These are phyloP conservation scores for Coccyzus lansbergi DNA, from an alignment of 2,797 vertebrate species.

Conservation along the genomic window DNA sequence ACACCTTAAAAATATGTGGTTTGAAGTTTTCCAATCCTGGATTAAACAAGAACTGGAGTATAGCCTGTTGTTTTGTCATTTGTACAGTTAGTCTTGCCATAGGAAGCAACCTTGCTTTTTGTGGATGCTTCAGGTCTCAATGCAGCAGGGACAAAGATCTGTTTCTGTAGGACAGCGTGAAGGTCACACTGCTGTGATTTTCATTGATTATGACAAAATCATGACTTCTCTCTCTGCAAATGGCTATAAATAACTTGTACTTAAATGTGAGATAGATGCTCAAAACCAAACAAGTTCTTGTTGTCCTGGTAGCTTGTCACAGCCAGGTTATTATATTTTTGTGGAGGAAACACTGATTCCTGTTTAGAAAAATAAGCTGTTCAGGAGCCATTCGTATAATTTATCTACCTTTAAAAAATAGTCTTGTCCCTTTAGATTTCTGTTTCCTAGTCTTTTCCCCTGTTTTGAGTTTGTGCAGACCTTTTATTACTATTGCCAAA, in stretches of 20 bases:
- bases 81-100: not conserved
- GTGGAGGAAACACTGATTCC: not conserved
- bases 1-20: not conserved
- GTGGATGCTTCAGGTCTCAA: not conserved
- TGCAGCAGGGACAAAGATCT: not conserved
- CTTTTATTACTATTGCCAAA: not conserved
- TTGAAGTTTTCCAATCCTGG: not conserved
- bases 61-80: not conserved
- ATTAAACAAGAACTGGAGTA: not conserved
- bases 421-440: not conserved
- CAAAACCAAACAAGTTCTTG: not conserved
- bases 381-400: not conserved
- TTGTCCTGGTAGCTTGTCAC: not conserved
- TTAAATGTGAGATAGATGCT: not conserved
- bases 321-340: not conserved
- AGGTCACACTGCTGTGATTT: slow-evolving; percentile 16
- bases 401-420: not conserved
- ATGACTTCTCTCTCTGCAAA: not conserved
- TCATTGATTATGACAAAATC: slow-evolving; percentile 33
- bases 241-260: not conserved
- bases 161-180: not conserved
- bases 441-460: not conserved
- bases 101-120: not conserved
- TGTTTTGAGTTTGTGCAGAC: not conserved
- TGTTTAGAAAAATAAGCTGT: not conserved